These are phyloP conservation scores for Toxonevra muliebris DNA, from an alignment of 2,888 invertebrate genomes.

Conservation along the genomic window DNA sequence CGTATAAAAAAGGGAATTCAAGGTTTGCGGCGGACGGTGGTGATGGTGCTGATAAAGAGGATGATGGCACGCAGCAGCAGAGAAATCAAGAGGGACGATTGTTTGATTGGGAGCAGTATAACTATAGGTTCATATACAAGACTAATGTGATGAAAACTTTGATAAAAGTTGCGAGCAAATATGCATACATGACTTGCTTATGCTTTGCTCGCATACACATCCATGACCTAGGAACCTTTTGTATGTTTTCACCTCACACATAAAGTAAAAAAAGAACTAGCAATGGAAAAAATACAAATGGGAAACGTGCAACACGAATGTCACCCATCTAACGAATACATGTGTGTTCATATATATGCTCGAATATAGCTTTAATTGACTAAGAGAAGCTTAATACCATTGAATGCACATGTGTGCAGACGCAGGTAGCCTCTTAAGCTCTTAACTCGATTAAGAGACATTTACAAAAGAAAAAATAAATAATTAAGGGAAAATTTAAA, in stretches of 20 bases:
- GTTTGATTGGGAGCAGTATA: background rate
- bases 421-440: too few species aligned
- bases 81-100: background rate
- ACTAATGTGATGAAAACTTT: too few species aligned
- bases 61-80: too few species aligned
- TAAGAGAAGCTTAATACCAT: too few species aligned
- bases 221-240: background rate
- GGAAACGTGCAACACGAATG: background rate
- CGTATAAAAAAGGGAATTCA: too few species aligned
- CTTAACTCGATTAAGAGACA: too few species aligned
- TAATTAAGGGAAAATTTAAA: background rate
- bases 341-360: too few species aligned
- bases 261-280: constrained; percentile 1
- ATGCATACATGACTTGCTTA: background rate
- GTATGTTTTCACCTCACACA: background rate
- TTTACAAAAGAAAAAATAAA: background rate
- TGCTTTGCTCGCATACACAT: background rate
- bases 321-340: too few species aligned
- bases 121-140: background rate
- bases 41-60: too few species aligned
- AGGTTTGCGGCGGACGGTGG: too few species aligned
- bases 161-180: background rate
- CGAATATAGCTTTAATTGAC: too few species aligned
- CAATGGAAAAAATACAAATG: background rate
- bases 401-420: too few species aligned